Percentiles rank a stretch among this genome's conserved stretches.
These are phyloP conservation scores for Sinodicranocentrus sp. DNA, from an alignment of 2,888 invertebrate species.

Conservation along the genomic window DNA sequence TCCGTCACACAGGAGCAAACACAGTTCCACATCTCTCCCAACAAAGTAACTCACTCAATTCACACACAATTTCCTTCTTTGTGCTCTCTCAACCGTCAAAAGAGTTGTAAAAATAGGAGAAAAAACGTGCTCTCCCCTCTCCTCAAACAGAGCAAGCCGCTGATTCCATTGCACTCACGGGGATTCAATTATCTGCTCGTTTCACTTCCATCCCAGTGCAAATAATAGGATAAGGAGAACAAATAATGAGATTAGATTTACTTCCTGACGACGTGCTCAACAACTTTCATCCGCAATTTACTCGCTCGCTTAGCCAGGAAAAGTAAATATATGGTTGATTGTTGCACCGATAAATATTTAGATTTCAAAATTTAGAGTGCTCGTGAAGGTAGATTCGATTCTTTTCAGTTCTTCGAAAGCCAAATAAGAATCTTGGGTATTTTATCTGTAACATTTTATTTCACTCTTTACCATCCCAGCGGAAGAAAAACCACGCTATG, in stretches of 20 bases:
- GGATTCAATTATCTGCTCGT: no score
- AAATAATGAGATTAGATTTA: slow-evolving; percentile 28
- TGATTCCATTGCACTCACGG: no score
- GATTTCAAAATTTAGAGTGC: no score
- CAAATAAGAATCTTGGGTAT: slow-evolving; percentile 17
- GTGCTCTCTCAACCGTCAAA: slow-evolving; percentile 64
- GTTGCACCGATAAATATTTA: no score
- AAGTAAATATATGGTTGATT: no score
- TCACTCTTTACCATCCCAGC: background rate
- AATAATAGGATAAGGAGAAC: slow-evolving; percentile 26
- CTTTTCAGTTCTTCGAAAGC: no score
- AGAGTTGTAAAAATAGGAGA: slow-evolving; percentile 23
- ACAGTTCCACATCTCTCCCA: no score
- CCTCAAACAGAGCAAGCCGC: no score
- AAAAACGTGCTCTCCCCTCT: slow-evolving; percentile 22
- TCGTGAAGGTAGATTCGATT: no score
- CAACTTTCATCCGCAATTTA: slow-evolving; percentile 4
- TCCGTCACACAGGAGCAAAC: no score
- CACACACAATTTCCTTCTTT: slow-evolving; percentile 1
- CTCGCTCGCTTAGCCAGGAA: background rate
- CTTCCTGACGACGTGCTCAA: background rate
- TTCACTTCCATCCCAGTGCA: no score
- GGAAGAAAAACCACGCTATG: background rate
- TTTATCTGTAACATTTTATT: slow-evolving; percentile 42
- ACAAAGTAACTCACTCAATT: no score